Evolutionary conservation across 1,140 invertebrate genomes (phyloP), one percentile per base, ranked within the genome.

Genomic region (Lasioglossum albipes): DNA sequence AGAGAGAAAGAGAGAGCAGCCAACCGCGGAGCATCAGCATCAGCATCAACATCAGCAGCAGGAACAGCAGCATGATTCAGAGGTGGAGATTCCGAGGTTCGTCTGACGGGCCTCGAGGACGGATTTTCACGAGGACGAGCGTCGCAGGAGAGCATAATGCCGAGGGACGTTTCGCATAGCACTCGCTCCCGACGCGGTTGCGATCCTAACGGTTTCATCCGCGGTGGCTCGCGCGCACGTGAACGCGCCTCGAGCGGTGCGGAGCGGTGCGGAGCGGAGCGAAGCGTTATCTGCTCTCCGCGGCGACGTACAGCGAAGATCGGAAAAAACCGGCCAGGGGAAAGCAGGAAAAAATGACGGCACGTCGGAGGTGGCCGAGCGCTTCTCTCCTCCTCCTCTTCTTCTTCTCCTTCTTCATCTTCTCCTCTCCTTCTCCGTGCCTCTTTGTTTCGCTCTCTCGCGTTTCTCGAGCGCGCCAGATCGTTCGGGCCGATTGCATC

Each of bases 191-290:
- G 49, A 27, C 68, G 69, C 82, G 72, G 70, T 85, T 86, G 87
- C 90, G 84, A 89, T 87, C 87, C 88, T 92, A 92, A 92, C 91
- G 91, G 91, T 92, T 89, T 87, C 68, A 5, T 59, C 84, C 88
- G 85, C 89, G 88, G 85, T 70, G 91, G 87, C 87, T 89, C 89
- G 88, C 87, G 88, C 87, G 88, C 88, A 89, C 88, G 88, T 89
- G 88, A 90, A 90, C 87, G 81, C 78, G 85, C 84, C 87, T 82
- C 83, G 54, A 36, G 74, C 22, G 62, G 41, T 45, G 78, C 45
- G 45, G 45, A 49, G 45, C 45, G 45, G 45, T 12, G 45, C 45
- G 45, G 45, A 49, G 45, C 69, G 71, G 45, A 12, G 45, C 45
- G 45, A 10, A 12, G 45, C 69, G 71, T 85, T 85, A 83, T 86